Base-by-base conservation (phyloP, 2,888 invertebrate species). In the Boloria euphrosyne region DNA sequence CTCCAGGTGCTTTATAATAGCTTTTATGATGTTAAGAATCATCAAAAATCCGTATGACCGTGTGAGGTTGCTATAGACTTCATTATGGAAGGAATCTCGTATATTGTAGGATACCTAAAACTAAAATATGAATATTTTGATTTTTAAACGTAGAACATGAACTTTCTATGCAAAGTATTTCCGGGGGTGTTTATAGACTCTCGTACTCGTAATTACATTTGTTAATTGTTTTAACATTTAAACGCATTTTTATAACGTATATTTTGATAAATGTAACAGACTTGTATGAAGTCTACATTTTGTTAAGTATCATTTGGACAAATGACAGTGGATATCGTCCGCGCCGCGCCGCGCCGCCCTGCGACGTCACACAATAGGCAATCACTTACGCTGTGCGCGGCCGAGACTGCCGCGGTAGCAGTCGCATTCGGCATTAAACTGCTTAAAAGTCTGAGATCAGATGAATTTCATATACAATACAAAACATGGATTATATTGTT, bases 351-450 rank as follows among this genome's bases (percentile, higher is more conserved):
- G 31, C 44, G 53, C 50, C 38, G 43, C 22, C 27, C 5, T 38
- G 31, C 17, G 31, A 38, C 31, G 31, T 49, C 62, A 55, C 4
- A 62, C 54, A 62, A 62, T 62, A 50, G 55, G 38, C 62, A 55
- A 62, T 50, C 55, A 38, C 22, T 49, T 43, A 16, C 31, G 2
- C 31, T 7, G 31, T 38, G 31, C 6, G 27, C 14, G 43, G 18
- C 13, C 38, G 5, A 13, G 43, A 55, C 14, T 6, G 13, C 38
- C 16, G 27, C 13, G 6, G 31, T 0, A 31, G 31, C 31, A 38
- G 55, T 46, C 5, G 22, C 22, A 50, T n/a, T n/a, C n/a, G n/a
- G n/a, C n/a, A n/a, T 13, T 18, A 16, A 13, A 22, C 27, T 46
- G 22, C 22, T 22, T 27, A 57, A 46, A 57, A 22, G 16, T 16